These are phyloP conservation scores for Syngnathus typhle DNA, from an alignment of 2,113 vertebrate species.

Conservation along the genomic window DNA sequence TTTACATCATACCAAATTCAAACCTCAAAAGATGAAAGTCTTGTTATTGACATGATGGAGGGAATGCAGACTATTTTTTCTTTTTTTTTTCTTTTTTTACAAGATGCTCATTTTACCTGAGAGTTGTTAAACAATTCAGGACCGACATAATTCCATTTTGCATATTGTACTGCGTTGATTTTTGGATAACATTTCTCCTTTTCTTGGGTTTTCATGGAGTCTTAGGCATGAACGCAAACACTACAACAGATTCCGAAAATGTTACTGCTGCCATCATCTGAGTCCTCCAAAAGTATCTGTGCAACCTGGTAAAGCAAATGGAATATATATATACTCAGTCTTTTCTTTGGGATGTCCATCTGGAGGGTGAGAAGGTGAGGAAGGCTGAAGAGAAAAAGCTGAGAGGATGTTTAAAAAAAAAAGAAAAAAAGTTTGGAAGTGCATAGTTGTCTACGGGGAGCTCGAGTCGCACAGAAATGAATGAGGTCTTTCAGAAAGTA, in stretches of 20 bases:
- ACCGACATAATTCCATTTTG: slow-evolving; percentile 27
- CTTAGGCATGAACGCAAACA: slow-evolving; percentile 35
- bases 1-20: slow-evolving; percentile 59
- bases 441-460: slow-evolving; percentile 66
- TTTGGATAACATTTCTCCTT: slow-evolving; percentile 14
- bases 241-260: slow-evolving; percentile 21
- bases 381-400: slow-evolving; percentile 31
- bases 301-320: slow-evolving; percentile 62
- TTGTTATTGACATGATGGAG: slow-evolving; percentile 14
- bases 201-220: slow-evolving; percentile 16
- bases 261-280: slow-evolving; percentile 45
- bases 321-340: slow-evolving; percentile 50
- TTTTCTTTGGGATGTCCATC: slow-evolving; percentile 75
- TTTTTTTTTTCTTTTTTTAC: background rate
- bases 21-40: slow-evolving; percentile 37
- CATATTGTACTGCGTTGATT: background rate
- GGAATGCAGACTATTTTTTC: background rate
- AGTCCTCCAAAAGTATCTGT: slow-evolving; percentile 50
- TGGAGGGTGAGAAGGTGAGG: slow-evolving; percentile 29
- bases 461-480: slow-evolving; percentile 56
- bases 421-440: slow-evolving; percentile 62
- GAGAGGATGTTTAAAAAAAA: slow-evolving; percentile 28
- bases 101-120: slow-evolving; percentile 45
- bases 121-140: slow-evolving; percentile 51
- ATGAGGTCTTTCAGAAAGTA: slow-evolving; percentile 65